Base-by-base conservation (phyloP, 2,888 invertebrate genomes). In the Apamea crenata region DNA sequence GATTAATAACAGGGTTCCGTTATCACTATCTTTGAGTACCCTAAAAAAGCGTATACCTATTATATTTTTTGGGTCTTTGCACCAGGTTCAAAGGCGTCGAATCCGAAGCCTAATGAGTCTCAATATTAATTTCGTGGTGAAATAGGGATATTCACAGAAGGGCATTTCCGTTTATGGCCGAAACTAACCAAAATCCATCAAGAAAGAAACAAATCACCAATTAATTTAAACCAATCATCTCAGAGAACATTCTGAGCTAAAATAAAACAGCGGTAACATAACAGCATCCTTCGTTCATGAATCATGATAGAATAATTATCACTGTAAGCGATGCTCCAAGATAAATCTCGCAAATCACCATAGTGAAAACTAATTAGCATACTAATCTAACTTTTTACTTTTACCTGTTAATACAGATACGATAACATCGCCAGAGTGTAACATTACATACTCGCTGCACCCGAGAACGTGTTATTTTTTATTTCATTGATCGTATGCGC, bases 311-410 rank as follows among this genome's bases (percentile, higher is more conserved):
- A 29, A 69, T 16, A 36, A 66, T 73, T 70, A 69, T 66, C 36
- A 59, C 14, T n/a, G 40, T 32, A 47, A 83, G 40, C 65, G 66
- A 66, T 66, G 56, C 63, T 50, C n/a, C 29, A 63, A 73, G 63
- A 73, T 73, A 75, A 59, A 74, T 78, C 69, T 66, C 59, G 1
- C 32, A 61, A 66, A 87, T 81, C 74, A 71, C 56, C 29, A 44
- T 66, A 80, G 87, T 77, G 87, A 87, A 87, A 87, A 40, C 82
- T 78, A 47, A 78, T 87, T 87, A 83, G 6, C 83, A 87, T 83
- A 72, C 14, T 67, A 74, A 87, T 74, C 56, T 61, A 12, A 53
- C 21, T 76, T 79, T 81, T 83, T 73, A 82, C 82, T 83, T 85
- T 87, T 84, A 78, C 79, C 65, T 59, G 65, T 75, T 81, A 67